These are phyloP conservation scores for Triplophysa siluroides DNA, from an alignment of 2,113 vertebrate species.

Conservation along the genomic window DNA sequence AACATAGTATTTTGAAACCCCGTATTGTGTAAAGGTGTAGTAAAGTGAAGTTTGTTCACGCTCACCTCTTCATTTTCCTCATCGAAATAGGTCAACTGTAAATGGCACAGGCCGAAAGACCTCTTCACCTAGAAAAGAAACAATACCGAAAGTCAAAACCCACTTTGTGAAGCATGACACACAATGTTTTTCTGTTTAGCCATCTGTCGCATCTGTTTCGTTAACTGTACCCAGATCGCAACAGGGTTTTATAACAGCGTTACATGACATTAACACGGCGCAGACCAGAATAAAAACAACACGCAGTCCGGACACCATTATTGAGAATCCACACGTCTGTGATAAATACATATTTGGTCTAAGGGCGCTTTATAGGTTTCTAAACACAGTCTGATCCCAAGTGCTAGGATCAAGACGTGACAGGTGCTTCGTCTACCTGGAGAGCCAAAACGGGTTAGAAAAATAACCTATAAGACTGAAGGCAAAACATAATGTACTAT, in stretches of 20 bases:
- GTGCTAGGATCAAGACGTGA: not conserved
- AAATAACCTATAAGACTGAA: not conserved
- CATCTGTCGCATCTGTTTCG: not conserved
- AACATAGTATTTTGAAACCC: not conserved
- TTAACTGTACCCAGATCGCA: no score
- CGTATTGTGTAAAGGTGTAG: no score
- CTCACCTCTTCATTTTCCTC: slow-evolving; percentile 78
- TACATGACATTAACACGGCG: not conserved
- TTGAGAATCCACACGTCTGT: not conserved
- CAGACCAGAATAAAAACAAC: no score
- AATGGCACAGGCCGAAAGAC: slow-evolving; percentile 71
- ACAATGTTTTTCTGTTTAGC: no score
- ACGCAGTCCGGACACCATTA: not conserved
- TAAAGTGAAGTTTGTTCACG: not conserved
- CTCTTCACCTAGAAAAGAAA: slow-evolving; percentile 67
- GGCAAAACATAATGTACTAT: not conserved
- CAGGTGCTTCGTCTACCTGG: not conserved
- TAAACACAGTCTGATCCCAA: not conserved
- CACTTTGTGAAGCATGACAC: not conserved
- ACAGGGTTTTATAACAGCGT: not conserved
- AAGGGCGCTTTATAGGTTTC: not conserved
- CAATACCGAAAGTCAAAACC: not conserved
- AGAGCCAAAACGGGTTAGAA: not conserved
- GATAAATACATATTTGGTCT: not conserved
- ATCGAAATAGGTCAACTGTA: slow-evolving; percentile 75